Evolutionary conservation across 2,113 vertebrate species (phyloP).

Genomic region (Empidonax traillii): DNA sequence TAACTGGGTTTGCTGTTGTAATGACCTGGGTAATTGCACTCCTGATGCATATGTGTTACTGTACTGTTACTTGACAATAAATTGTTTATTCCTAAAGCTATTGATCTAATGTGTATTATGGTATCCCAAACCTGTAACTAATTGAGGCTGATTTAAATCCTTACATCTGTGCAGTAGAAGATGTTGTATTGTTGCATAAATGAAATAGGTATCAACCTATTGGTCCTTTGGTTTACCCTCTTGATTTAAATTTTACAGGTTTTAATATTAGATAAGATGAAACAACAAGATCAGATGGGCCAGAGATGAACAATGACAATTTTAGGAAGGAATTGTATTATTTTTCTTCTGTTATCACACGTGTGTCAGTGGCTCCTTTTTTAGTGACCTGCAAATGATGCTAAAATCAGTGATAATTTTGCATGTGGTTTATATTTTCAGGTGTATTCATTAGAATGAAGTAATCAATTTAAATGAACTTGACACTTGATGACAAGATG

Average conservation of each 20-base stretch:
- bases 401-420: neutral
- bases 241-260: neutral
- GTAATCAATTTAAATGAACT: neutral
- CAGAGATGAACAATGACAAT: neutral
- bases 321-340: neutral
- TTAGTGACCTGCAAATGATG: neutral
- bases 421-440: neutral
- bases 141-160: rapidly evolving
- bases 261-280: neutral
- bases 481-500: neutral
- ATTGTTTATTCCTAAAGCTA: neutral
- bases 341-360: neutral
- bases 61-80: neutral
- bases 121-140: neutral
- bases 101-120: neutral
- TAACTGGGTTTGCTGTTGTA: neutral
- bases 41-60: neutral
- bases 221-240: neutral
- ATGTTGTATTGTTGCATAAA: neutral
- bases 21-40: neutral
- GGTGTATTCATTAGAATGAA: neutral
- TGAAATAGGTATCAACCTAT: neutral
- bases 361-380: neutral
- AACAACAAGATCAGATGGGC: neutral
- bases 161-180: neutral